Base-by-base conservation (phyloP, 2,797 vertebrate genomes). In the Trachurus trachurus region DNA sequence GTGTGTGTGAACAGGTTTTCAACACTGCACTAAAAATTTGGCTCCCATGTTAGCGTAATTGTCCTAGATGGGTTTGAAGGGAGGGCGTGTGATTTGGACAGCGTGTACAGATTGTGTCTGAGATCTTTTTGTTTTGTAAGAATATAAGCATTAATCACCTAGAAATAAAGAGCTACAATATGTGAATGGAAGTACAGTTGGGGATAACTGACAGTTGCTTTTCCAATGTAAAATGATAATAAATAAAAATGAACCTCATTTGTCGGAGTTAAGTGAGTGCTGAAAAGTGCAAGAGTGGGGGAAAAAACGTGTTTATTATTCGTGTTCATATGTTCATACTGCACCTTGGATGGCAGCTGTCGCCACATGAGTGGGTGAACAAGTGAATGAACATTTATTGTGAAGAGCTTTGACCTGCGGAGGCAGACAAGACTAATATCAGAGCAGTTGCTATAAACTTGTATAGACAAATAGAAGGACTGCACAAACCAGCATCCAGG, bases 191-290 rank as follows among this genome's bases (percentile, higher is more conserved):
- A 88, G 88, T 84, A 83, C 85, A 92, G 92, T 88, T 89, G 82
- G 83, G 80, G 78, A 82, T 89, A 90, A 89, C 84, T 90, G 87
- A 93, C 87, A 61, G 82, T 93, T 94, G 88, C 80, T 95, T 92
- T 95, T 95, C 92, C 90, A 94, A 88, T 96, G 94, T 96, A 93
- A 95, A 95, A 94, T 94, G 82, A 91, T 85, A 87, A 92, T 93
- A 93, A 94, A 94, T 90, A 80, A 91, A 91, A 91, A 92, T 91
- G 77, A 91, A 86, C 74, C 76, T 90, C 76, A 80, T 78, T 84
- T 82, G 84, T 70, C 76, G 50, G 62, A 66, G 68, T 85, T 47
- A 49, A 49, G 45, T 66, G 47, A 74, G 53, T 37, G 8, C 6
- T 13, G 40, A 26, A 15, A 1, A 44, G 63, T 17, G 54, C 40